These are phyloP conservation scores for Campoplex nolae DNA, from an alignment of 2,888 invertebrate species.

Conservation along the genomic window DNA sequence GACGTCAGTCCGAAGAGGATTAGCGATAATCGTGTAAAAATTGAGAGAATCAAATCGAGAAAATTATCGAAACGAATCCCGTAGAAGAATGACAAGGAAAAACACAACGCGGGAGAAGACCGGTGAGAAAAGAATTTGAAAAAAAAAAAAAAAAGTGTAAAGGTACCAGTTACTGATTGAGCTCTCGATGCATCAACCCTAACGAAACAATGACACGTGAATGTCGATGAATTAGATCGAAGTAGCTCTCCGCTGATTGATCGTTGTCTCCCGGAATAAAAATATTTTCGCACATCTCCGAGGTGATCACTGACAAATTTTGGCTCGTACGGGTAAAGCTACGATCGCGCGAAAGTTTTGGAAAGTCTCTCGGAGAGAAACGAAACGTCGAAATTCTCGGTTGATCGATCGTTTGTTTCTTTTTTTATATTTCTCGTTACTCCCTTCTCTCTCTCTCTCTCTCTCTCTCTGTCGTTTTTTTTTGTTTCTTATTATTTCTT, in stretches of 20 bases:
- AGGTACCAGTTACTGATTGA: background rate
- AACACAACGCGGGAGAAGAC: background rate
- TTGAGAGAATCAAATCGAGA: background rate
- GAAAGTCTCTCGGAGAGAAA: constrained; percentile 4
- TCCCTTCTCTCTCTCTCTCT: constrained; percentile 19
- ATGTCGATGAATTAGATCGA: background rate
- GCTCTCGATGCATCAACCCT: background rate
- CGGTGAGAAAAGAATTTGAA: background rate
- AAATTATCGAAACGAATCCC: background rate
- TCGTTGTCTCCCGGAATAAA: background rate
- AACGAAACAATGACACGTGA: background rate
- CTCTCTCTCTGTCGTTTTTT: background rate
- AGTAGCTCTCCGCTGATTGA: background rate
- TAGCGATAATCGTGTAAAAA: background rate
- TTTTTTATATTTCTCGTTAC: background rate
- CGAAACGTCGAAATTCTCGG: constrained; percentile 30
- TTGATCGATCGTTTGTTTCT: background rate
- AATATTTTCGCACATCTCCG: constrained; percentile 7
- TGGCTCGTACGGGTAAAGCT: background rate
- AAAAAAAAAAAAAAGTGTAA: background rate
- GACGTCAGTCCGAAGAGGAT: background rate
- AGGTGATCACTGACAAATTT: constrained; percentile 5
- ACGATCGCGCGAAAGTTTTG: constrained; percentile 12
- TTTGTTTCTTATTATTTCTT: constrained; percentile 25
- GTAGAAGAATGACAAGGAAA: background rate